Evolutionary conservation across 2,888 invertebrate genomes (phyloP), one percentile per base, ranked within the genome.

Genomic region (Lysandra bellargus): DNA sequence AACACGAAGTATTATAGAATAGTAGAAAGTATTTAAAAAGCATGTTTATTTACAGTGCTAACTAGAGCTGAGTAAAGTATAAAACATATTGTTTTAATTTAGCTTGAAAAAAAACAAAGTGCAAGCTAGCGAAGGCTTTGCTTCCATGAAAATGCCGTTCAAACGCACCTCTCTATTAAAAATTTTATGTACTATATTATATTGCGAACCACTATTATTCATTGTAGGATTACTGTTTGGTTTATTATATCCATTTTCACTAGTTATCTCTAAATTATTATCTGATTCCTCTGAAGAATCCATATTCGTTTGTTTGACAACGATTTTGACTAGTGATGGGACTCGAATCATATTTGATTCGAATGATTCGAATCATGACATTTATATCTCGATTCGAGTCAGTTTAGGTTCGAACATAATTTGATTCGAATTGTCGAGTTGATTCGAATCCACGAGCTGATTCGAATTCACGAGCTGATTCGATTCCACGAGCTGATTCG

Each of bases 91-190:
- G 85, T 40, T 77, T 78, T 75, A 69, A 33, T 64, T 61, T 49
- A 79, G 12, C 9, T 60, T 78, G 23, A 81, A 80, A 80, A 78
- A 81, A 82, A 84, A 76, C 57, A 76, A 76, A 76, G 79, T 82
- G 81, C 79, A 80, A 81, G 81, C 78, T 79, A 76, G 83, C 53
- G 37, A 23, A 64, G 72, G 79, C 78, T 79, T 69, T 73, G 79
- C 77, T 80, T 81, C 79, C 73, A 44, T 75, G 81, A 83, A 83
- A 84, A 82, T 80, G 80, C 80, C 83, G 82, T 81, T 83, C 82
- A 83, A 82, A 89, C 92, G 92, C 89, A 96, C 96, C 95, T 96
- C 96, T 87, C 96, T 93, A 86, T 95, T 95, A 85, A 95, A 94
- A 85, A 96, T 90, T 90, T 96, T 96, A 86, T 92, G 89, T 82